Evolutionary conservation across 2,888 invertebrate species (phyloP), one percentile per base, ranked within the genome.

Genomic region (Crepidodera aurea): DNA sequence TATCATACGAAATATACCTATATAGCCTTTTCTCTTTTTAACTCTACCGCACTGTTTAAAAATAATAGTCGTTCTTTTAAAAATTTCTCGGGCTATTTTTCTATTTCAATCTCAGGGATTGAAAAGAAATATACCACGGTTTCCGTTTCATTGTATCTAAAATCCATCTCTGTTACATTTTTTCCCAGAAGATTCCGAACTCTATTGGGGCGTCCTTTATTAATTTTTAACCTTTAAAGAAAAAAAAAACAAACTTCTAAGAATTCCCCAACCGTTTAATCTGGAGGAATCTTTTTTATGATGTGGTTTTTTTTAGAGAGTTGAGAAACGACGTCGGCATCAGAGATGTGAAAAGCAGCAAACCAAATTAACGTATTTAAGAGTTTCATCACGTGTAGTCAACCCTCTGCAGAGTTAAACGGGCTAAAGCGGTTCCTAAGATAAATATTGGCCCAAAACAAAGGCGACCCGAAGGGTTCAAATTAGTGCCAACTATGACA

Each of bases 391-490:
- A 56, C 56, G 56, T 56, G 56, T 56, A 48, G 34, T 37, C 37
- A 40, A 54, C 42, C 54, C 54, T 54, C 19, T 29, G 54, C 25
- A 42, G 42, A 54, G 42, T 42, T 53, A 53, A 68, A 69, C 66
- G 61, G 69, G 67, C 73, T 73, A 71, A 73, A 73, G 71, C 65
- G 60, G 57, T 60, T 70, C 61, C 69, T 66, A 74, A 73, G 73
- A 74, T 72, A 76, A 76, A 76, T 76, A 75, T 76, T 75, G 68
- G 73, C 65, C 65, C 68, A 69, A 71, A 71, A 73, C 66, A 70
- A 56, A 65, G 65, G 29, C 13, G 46, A 55, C 16, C 51, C 62
- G 53, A 54, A 67, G 54, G 64, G 66, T 62, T 63, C 62, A 63
- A 62, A 66, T 59, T 62, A 65, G 55, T 62, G 65, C 60, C 10